These are phyloP conservation scores for Colostygia pectinataria DNA, from an alignment of 2,888 invertebrate species.

Conservation along the genomic window DNA sequence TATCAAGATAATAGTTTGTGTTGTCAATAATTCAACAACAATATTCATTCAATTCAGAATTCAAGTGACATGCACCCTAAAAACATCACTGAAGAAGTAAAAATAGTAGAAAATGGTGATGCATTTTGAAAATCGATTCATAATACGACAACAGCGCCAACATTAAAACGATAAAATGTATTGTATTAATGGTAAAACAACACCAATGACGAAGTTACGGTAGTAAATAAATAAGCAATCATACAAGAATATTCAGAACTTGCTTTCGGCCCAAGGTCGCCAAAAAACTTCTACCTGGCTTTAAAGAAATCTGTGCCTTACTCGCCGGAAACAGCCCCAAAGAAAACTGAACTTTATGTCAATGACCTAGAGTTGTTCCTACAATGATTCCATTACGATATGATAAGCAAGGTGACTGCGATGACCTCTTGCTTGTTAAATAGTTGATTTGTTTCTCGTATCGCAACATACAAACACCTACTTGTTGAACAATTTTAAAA, in stretches of 20 bases:
- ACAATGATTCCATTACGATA: constrained; percentile 26
- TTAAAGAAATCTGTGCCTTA: constrained; percentile 43
- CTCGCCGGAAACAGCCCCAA: constrained; percentile 29
- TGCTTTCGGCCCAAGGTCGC: constrained; percentile 53
- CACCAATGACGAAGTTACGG: constrained; percentile 17
- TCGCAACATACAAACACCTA: constrained; percentile 27
- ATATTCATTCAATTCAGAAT: too few relatives aligned
- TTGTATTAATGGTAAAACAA: constrained; percentile 7
- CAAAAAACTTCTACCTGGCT: constrained; percentile 52
- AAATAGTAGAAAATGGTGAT: background rate
- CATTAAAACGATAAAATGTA: constrained; percentile 7
- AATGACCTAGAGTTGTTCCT: constrained; percentile 32
- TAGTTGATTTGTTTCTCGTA: constrained; percentile 41
- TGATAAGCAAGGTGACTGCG: constrained; percentile 48
- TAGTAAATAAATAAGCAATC: constrained; percentile 47
- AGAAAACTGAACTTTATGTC: constrained; percentile 42
- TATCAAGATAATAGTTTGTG: too few relatives aligned
- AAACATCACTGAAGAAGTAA: background rate
- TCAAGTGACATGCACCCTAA: background rate
- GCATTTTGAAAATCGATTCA: constrained; percentile 20
- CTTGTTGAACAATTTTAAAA: constrained; percentile 3
- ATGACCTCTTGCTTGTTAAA: constrained; percentile 43
- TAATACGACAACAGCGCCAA: constrained; percentile 21
- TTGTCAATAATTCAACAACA: too few relatives aligned
- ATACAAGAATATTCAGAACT: constrained; percentile 38